These are phyloP conservation scores for Callorhinus ursinus DNA, from an alignment of 2,113 vertebrate species.

Conservation along the genomic window DNA sequence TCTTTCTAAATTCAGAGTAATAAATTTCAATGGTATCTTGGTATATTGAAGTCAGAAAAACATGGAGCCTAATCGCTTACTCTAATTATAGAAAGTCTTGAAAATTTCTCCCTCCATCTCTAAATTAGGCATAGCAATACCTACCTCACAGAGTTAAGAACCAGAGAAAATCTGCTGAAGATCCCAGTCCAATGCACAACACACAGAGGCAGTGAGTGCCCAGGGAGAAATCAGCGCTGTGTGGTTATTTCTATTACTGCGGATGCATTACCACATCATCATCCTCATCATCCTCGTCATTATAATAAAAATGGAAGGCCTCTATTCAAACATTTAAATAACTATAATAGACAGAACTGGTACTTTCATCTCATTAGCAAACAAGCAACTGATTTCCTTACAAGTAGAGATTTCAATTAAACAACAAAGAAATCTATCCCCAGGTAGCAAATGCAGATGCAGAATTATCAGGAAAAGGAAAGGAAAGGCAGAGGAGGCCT, in stretches of 20 bases:
- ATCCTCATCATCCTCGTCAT: background rate
- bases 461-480: background rate
- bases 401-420: background rate
- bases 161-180: fast-evolving
- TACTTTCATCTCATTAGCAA: background rate
- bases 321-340: background rate
- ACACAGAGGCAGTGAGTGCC: background rate
- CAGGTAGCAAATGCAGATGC: background rate
- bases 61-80: background rate
- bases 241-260: background rate
- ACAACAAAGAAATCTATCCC: background rate
- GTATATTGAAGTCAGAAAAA: background rate
- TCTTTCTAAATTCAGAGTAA: background rate
- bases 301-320: background rate
- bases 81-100: background rate
- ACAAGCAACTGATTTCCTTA: background rate
- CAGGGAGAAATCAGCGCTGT: background rate
- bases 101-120: background rate
- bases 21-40: background rate
- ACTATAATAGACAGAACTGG: background rate
- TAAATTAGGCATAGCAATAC: background rate
- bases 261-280: no score
- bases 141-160: background rate
- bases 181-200: background rate
- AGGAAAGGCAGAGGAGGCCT: background rate